phyloP scores from a whole-genome alignment of 2,888 invertebrate genomes.

The Myopa tessellatipennis region DNA sequence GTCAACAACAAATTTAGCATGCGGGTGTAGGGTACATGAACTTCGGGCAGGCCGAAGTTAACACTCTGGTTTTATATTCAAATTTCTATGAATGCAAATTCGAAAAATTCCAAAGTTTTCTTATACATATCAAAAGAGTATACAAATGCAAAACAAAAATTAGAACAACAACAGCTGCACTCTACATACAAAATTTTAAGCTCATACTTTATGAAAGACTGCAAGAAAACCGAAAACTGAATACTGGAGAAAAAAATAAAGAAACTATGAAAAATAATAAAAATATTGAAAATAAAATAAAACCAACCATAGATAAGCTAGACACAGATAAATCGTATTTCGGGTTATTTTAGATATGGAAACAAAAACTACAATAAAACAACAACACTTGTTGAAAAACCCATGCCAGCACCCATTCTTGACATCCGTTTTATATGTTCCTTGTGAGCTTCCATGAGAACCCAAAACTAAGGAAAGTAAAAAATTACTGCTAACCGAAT shows the following conservation, averaged over 20 bases:
- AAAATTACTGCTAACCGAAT: conserved; percentile 58
- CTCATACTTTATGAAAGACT: conserved; percentile 23
- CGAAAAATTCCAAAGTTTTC: conserved; percentile 57
- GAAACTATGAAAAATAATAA: not conserved
- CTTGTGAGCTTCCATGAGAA: not conserved
- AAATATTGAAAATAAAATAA: no score
- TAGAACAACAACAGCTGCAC: not conserved
- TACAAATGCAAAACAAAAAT: conserved; percentile 2
- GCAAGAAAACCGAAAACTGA: not conserved
- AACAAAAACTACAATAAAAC: not conserved
- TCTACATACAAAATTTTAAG: conserved; percentile 18
- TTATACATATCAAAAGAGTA: conserved; percentile 55
- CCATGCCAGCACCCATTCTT: not conserved
- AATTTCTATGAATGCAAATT: conserved; percentile 58
- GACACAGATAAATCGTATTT: not conserved
- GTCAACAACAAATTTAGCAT: no score
- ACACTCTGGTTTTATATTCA: no score
- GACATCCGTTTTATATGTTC: not conserved
- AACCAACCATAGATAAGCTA: no score
- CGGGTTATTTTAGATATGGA: not conserved
- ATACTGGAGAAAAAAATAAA: not conserved
- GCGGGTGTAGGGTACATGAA: no score
- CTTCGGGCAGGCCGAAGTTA: no score
- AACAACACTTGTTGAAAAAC: not conserved
- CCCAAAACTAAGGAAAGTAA: not conserved